A percentile compares a stretch with the other conserved stretches of the same genome.
These are phyloP conservation scores for Nematostella vectensis DNA, from an alignment of 92 coral and sea anemone species.

Conservation along the genomic window DNA sequence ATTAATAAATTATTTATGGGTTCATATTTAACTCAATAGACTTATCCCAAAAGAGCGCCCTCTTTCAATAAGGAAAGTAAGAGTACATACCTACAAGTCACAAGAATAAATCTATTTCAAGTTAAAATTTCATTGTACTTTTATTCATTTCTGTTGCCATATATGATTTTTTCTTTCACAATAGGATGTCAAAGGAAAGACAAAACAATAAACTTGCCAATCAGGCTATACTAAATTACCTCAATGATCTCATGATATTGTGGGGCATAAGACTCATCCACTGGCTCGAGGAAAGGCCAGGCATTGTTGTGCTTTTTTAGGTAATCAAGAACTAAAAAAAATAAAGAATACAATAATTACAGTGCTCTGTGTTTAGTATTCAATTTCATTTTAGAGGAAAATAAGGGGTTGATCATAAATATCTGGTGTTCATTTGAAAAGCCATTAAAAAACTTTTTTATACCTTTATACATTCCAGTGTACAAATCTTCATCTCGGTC, in stretches of 20 bases:
- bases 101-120: too few relatives aligned
- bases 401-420: neutral
- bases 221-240: too few relatives aligned
- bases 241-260: conserved; percentile 88
- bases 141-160: too few relatives aligned
- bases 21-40: neutral
- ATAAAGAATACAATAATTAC: neutral
- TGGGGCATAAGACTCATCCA: conserved; percentile 96
- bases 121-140: too few relatives aligned
- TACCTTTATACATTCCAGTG: conserved; percentile 97
- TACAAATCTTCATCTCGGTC: conserved; percentile 87
- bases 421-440: too few relatives aligned
- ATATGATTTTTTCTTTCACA: too few relatives aligned
- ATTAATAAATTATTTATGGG: conserved; percentile 2
- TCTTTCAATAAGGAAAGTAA: too few relatives aligned
- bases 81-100: too few relatives aligned
- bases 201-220: too few relatives aligned
- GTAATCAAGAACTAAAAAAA: conserved; percentile 61
- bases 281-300: conserved; percentile 97
- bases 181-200: too few relatives aligned
- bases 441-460: too few relatives aligned
- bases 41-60: too few relatives aligned
- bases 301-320: conserved; percentile 88
- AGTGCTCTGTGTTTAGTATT: neutral
- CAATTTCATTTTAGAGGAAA: neutral